Evolutionary conservation across 2,888 invertebrate genomes (phyloP).

Genomic region (Drosophila affinis): DNA sequence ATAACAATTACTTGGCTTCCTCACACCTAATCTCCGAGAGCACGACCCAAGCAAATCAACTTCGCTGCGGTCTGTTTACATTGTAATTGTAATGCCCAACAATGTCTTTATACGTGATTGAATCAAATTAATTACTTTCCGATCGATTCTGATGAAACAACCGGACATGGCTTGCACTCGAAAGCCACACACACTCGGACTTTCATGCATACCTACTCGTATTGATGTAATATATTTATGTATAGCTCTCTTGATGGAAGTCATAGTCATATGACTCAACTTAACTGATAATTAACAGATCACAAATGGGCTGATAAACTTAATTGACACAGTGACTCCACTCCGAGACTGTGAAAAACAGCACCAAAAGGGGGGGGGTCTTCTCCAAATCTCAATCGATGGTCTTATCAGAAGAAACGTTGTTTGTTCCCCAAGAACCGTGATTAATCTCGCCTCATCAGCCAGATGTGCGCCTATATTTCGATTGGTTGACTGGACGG

Average conservation of each 20-base stretch:
- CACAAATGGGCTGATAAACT: slow-evolving; percentile 72
- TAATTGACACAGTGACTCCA: slow-evolving; percentile 71
- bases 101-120: slow-evolving; percentile 30
- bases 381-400: slow-evolving; percentile 17
- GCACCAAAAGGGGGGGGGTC: slow-evolving; percentile 5
- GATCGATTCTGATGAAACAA: slow-evolving; percentile 8
- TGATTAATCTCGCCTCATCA: neutral
- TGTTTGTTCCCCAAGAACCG: neutral
- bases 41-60: slow-evolving; percentile 8
- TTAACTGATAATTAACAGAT: slow-evolving; percentile 51
- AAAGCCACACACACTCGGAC: neutral
- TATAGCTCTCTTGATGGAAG: neutral
- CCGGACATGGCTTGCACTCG: neutral
- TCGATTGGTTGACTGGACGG: neutral
- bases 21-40: neutral
- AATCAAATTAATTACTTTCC: slow-evolving; percentile 34
- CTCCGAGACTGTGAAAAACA: neutral
- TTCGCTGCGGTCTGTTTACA: slow-evolving; percentile 27
- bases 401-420: slow-evolving; percentile 18
- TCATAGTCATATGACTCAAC: neutral
- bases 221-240: neutral
- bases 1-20: slow-evolving; percentile 35
- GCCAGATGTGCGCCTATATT: slow-evolving; percentile 25
- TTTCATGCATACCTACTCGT: neutral
- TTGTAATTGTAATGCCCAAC: slow-evolving; percentile 18